Evolutionary conservation across 1,140 invertebrate genomes (phyloP), one percentile per base, ranked within the genome.

Genomic region (Mizuhopecten yessoensis): DNA sequence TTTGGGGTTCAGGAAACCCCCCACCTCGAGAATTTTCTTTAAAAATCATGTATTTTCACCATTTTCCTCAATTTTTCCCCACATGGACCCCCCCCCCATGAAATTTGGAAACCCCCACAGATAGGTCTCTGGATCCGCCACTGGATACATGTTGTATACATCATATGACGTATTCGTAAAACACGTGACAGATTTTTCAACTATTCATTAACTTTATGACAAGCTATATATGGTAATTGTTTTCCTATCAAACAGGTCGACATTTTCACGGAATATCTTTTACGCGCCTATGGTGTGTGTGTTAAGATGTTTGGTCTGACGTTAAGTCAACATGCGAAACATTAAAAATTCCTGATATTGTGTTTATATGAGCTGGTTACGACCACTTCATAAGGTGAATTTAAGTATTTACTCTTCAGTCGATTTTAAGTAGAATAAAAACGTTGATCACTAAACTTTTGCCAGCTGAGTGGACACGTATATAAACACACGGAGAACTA

Each of bases 391-490:
- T 75, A 75, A 23, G n/a, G 57, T n/a, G 57, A 29, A 20, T 23
- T 10, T 49, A 2, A 17, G 57, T 75, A n/a, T 75, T n/a, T 75
- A 75, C 57, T 29, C 9, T 75, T 5, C 57, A 29, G 29, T 75
- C 57, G 57, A 75, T 75, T 75, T 75, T 57, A 29, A 75, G 57
- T 75, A 3, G 15, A 75, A 75, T 75, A 29, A 75, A 75, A 75
- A 75, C 57, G 57, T 75, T 75, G 57, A 29, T 29, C 57, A 29
- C 57, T 75, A 3, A 75, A 75, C 57, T 75, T 75, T 75, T 75
- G 57, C 57, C 57, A 75, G 57, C 57, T n/a, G 57, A 75, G 57
- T 75, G 57, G 57, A n/a, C 57, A 75, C 57, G n/a, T 29, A 75
- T 29, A 75, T 75, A 75, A 75, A 75, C 57, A 75, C 23, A 29